Evolutionary conservation across 2,113 vertebrate species (phyloP), one percentile per base, ranked within the genome.

Genomic region (Mixornis gularis): DNA sequence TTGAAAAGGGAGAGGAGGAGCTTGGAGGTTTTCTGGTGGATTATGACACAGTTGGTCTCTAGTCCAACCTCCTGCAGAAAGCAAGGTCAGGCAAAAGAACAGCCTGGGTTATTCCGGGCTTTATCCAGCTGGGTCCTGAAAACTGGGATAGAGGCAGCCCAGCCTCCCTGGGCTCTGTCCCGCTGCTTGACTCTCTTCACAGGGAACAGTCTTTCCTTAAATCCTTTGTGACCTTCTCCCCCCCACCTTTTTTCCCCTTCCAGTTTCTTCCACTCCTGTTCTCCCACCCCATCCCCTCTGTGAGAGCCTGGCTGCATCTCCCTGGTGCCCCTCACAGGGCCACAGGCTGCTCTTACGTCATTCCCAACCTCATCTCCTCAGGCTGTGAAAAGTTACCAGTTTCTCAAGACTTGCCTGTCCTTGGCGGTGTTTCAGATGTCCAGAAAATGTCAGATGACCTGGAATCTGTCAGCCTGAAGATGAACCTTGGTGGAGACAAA

Each of bases 211-310:
- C 22, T 64, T 64, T 53, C 63, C 30, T 71, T 62, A 48, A 59
- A 21, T 41, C 15, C 26, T 81, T 55, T 46, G 29, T 49, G 26
- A 87, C 22, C 19, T 60, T 22, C 7, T 19, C 6, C 9, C 9
- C 5, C 1, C 1, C 1, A 48, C 1, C 24, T 16, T 58, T 58
- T 25, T 11, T 7, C 30, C 48, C 13, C 4, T 56, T 13, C 6
- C 30, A 48, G 4, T 16, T 56, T 58, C 18, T 13, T 6, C 26
- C 48, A 16, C 4, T 56, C 14, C 30, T 71, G 8, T 69, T 70
- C 22, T 85, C 26, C 32, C 17, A 43, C 21, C 36, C 17, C 13
- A 15, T 22, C 26, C 14, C 30, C 32, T 43, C 17, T 51, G 1
- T 51, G 43, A 43, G 36, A 27, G 44, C 44, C 38, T 77, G 82